These are phyloP conservation scores for Zosterops lateralis DNA, from an alignment of 2,113 vertebrate species.

Conservation along the genomic window DNA sequence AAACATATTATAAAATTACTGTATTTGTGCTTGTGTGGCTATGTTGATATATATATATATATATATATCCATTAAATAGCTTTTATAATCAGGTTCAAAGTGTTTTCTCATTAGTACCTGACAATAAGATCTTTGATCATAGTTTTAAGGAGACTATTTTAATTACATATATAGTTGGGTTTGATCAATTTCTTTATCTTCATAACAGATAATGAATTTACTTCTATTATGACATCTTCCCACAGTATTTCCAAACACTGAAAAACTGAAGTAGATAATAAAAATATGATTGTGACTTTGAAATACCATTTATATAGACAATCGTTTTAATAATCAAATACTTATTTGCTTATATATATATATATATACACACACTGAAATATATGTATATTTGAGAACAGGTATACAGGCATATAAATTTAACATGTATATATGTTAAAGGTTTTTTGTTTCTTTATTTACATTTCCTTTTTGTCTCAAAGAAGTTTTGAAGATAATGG, in stretches of 20 bases:
- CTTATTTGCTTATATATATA: rapidly evolving
- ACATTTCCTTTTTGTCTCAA: neutral
- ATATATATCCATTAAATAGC: neutral
- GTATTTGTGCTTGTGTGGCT: neutral
- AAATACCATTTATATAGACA: neutral
- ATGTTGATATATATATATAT: neutral
- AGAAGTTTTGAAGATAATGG: neutral
- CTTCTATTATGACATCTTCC: neutral
- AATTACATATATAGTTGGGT: neutral
- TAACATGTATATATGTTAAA: neutral
- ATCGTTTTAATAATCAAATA: neutral
- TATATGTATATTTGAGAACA: neutral
- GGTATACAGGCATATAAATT: neutral
- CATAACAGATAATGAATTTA: neutral
- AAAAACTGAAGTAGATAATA: neutral
- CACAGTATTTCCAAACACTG: neutral
- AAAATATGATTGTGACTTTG: neutral
- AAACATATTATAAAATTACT: neutral
- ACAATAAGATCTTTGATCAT: neutral
- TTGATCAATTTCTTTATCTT: neutral
- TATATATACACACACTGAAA: neutral
- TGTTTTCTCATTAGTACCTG: neutral
- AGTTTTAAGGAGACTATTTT: neutral
- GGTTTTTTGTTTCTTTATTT: rapidly evolving
- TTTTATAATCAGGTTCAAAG: neutral